These are phyloP conservation scores for Coregonus sp. DNA, from an alignment of 2,797 vertebrate genomes.

Conservation along the genomic window DNA sequence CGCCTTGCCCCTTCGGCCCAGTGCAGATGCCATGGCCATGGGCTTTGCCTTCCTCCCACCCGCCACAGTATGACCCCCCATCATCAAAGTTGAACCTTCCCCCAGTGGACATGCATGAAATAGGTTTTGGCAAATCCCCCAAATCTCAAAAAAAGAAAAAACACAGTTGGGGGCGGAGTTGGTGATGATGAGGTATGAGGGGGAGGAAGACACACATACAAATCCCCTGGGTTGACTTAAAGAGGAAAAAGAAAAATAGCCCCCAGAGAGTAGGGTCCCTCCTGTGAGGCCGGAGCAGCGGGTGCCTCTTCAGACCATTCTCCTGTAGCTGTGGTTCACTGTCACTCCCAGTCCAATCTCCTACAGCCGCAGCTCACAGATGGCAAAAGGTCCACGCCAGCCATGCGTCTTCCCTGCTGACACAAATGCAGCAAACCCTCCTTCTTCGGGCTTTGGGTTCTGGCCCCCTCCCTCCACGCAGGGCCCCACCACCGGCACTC, in stretches of 20 bases:
- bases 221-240: slow-evolving; percentile 4
- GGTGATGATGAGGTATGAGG: slow-evolving; percentile 3
- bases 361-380: slow-evolving; percentile 52
- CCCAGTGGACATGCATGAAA: slow-evolving; percentile 99
- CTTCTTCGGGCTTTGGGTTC: slow-evolving; percentile 50
- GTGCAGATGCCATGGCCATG: slow-evolving; percentile 99
- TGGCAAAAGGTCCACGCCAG: slow-evolving; percentile 64
- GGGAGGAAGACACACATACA: slow-evolving; percentile 2
- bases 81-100: slow-evolving; percentile 99
- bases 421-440: slow-evolving; percentile 53
- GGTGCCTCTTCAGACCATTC: slow-evolving; percentile 74
- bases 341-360: slow-evolving; percentile 64
- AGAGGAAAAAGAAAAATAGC: slow-evolving; percentile 37
- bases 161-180: neutral
- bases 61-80: slow-evolving; percentile 99
- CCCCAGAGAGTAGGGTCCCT: slow-evolving; percentile 52
- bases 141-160: slow-evolving; percentile 78
- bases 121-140: slow-evolving; percentile 91
- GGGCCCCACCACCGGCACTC: slow-evolving; percentile 37
- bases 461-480: slow-evolving; percentile 29
- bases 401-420: slow-evolving; percentile 79
- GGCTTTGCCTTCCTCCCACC: slow-evolving; percentile 99
- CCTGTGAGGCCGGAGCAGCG: slow-evolving; percentile 52
- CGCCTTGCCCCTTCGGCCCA: slow-evolving; percentile 97
- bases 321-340: slow-evolving; percentile 48